These are phyloP conservation scores for Ophion slaviceki DNA, from an alignment of 2,888 invertebrate species.

Conservation along the genomic window DNA sequence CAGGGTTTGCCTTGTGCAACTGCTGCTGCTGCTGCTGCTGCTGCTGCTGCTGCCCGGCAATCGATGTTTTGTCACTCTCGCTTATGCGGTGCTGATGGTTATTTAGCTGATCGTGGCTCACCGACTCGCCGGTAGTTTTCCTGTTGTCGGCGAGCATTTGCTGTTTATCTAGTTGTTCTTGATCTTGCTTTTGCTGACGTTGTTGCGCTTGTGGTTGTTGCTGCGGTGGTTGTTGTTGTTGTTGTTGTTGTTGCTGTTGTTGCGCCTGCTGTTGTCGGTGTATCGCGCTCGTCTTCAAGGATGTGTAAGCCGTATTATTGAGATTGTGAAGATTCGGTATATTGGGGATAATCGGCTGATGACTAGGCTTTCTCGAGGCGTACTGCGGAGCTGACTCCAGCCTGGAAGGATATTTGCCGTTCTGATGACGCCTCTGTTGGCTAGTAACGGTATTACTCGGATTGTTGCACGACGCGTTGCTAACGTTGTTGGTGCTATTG, in stretches of 20 bases:
- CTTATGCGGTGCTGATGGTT: constrained; percentile 72
- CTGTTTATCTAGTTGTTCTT: constrained; percentile 52
- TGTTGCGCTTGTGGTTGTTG: constrained; percentile 52
- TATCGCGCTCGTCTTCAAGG: constrained; percentile 36
- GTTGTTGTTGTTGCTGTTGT: constrained; percentile 61
- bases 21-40: constrained; percentile 36
- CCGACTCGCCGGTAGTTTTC: constrained; percentile 71
- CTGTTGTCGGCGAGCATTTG: constrained; percentile 75
- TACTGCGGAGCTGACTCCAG: constrained; percentile 81
- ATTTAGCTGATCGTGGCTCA: constrained; percentile 38
- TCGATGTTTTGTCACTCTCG: constrained; percentile 77
- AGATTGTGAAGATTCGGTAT: constrained; percentile 81
- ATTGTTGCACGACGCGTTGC: not conserved
- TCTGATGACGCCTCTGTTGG: constrained; percentile 84
- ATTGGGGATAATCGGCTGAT: constrained; percentile 81
- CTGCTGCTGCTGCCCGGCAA: constrained; percentile 59
- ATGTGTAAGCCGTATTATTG: constrained; percentile 61
- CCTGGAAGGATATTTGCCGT: constrained; percentile 86
- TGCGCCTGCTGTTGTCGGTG: constrained; percentile 65
- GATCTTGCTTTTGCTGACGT: constrained; percentile 50
- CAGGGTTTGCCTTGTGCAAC: constrained; percentile 63
- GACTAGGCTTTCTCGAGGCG: constrained; percentile 77
- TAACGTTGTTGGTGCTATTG: constrained; percentile 42
- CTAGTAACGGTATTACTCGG: not conserved
- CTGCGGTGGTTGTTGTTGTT: constrained; percentile 49